phyloP scores from a whole-genome alignment of 2,113 vertebrate species.

The Phodopus roborovskii region DNA sequence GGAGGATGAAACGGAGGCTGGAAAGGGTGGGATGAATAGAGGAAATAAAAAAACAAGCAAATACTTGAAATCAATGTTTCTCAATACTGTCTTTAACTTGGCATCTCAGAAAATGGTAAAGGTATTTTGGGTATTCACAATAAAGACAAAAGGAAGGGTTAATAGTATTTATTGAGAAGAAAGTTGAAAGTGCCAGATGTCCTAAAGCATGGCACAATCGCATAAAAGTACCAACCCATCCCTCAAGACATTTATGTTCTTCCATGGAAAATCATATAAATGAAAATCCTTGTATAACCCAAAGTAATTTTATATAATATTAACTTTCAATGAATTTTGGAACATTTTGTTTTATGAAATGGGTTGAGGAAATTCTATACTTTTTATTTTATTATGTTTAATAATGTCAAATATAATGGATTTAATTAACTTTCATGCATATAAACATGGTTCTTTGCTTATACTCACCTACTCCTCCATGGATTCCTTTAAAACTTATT shows the following conservation, averaged over 20 bases:
- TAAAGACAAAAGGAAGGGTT: neutral
- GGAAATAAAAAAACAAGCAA: neutral
- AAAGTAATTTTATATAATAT: conserved; percentile 31
- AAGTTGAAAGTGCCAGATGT: neutral
- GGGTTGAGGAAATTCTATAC: neutral
- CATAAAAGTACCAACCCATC: neutral
- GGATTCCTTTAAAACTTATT: conserved; percentile 39
- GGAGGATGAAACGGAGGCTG: neutral
- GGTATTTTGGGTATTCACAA: neutral
- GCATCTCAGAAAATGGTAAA: neutral
- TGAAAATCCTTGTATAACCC: neutral
- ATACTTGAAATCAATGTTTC: neutral
- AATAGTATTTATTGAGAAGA: neutral
- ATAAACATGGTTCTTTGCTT: neutral
- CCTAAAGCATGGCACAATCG: neutral
- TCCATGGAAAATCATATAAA: conserved; percentile 19
- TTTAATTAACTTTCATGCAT: neutral
- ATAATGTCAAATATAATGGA: neutral
- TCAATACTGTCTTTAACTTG: neutral
- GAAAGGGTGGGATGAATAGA: neutral
- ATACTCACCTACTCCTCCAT: neutral
- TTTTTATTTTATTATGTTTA: neutral
- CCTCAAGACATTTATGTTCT: neutral
- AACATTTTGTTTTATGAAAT: conserved; percentile 26
- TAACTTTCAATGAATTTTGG: conserved; percentile 10